Percentiles rank a stretch among this genome's conserved stretches.
Evolutionary conservation across 2,888 invertebrate genomes (phyloP).

Genomic region (Andrena marginata): DNA sequence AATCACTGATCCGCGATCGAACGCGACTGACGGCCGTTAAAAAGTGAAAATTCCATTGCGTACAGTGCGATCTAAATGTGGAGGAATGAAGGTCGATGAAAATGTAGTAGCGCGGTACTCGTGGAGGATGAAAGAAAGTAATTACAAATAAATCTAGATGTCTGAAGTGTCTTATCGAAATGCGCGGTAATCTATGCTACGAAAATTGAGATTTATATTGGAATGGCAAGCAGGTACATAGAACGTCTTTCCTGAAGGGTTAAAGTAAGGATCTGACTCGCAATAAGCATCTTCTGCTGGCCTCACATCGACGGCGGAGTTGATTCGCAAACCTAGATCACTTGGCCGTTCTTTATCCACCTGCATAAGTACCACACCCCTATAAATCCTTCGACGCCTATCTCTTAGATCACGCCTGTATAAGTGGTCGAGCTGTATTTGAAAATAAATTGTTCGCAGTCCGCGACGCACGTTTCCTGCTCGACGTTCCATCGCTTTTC

Average conservation of each 20-base stretch:
- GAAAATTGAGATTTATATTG: not conserved
- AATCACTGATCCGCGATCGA: not conserved
- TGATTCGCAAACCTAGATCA: too few relatives aligned
- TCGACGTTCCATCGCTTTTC: conserved; percentile 17
- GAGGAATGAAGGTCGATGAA: not conserved
- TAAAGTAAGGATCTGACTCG: too few relatives aligned
- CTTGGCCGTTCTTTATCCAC: too few relatives aligned
- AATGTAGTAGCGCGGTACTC: not conserved
- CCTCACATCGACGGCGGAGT: too few relatives aligned
- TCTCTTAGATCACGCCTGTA: not conserved
- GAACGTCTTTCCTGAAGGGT: too few relatives aligned
- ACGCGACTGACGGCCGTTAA: not conserved
- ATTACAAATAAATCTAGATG: too few relatives aligned
- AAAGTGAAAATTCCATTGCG: conserved; percentile 2
- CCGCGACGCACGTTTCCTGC: conserved; percentile 1
- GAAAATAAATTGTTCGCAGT: conserved; percentile 5
- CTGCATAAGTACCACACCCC: not conserved
- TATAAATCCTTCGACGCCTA: not conserved
- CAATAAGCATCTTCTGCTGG: too few relatives aligned
- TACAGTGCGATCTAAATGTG: not conserved
- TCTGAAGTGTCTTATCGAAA: too few relatives aligned
- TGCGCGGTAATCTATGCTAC: too few relatives aligned
- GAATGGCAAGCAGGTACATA: not conserved
- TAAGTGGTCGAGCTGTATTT: not conserved
- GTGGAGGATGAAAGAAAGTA: too few relatives aligned